Evolutionary conservation across 2,797 vertebrate species (phyloP), one percentile per base, ranked within the genome.

Genomic region (Typhlichthys eigenmanni): DNA sequence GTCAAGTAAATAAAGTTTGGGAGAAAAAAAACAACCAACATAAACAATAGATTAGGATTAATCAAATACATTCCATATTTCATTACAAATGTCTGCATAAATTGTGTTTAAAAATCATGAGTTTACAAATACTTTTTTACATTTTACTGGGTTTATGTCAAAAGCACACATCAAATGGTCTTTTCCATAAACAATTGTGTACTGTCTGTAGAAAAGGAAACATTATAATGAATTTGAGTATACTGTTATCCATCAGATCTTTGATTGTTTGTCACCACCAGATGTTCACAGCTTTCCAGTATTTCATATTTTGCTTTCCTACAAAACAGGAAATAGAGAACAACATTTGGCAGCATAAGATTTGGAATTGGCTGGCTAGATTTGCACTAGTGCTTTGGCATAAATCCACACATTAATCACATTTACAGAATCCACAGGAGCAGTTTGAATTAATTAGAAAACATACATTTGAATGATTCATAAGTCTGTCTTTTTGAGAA

Each of bases 211-310:
- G 47, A 5, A 48, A 48, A 48, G 11, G 13, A 48, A n/a, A 4
- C 7, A 48, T 48, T 48, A 2, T n/a, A 48, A 12, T 48, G 12
- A 48, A 48, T 54, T 8, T 34, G 52, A 62, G 62, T 75, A 29
- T 29, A 73, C 72, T 71, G 55, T 63, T 45, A 68, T 81, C 47
- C 16, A 69, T 68, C 46, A 75, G 62, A 74, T 62, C 66, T 56
- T 60, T 77, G 77, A 59, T 75, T 49, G 29, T 46, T 51, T 69
- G 62, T 68, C 64, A 62, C 47, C 48, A 48, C 60, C 78, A 79
- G 81, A 76, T 78, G 73, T 80, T 70, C 61, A 64, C 66, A 60
- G 60, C 63, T 58, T 43, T 55, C 62, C 47, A 48, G 67, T 55
- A 57, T 62, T 74, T 78, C 52, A 49, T 60, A 46, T 71, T 71